Evolutionary conservation across 2,797 vertebrate species (phyloP).

Genomic region (Argya squamiceps): DNA sequence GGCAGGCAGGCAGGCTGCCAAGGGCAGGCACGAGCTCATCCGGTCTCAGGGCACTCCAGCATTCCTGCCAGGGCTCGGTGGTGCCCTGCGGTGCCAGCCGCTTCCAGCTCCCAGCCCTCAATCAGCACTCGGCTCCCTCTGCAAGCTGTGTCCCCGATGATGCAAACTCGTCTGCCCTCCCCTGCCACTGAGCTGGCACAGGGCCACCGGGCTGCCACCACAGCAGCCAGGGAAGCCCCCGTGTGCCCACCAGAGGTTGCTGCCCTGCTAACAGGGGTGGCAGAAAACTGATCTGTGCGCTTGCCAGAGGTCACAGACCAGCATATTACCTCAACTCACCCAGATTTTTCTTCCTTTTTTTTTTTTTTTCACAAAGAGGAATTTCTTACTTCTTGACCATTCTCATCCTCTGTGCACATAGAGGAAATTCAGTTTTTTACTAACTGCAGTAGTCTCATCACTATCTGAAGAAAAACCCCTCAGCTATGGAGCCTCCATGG

Average conservation of each 20-base stretch:
- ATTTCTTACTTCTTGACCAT: not conserved
- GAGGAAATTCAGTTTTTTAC: not conserved
- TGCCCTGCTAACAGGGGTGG: rapidly evolving
- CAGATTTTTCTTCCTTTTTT: not conserved
- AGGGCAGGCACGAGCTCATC: not conserved
- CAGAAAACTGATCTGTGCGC: not conserved
- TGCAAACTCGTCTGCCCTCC: not conserved
- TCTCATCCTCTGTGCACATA: not conserved
- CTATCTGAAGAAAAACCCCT: not conserved
- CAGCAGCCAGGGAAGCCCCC: not conserved
- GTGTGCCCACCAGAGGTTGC: not conserved
- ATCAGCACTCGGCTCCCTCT: not conserved
- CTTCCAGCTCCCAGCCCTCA: not conserved
- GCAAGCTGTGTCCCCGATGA: not conserved
- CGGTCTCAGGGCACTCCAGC: not conserved
- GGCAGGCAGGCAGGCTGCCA: not conserved
- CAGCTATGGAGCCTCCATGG: not conserved
- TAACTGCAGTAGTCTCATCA: not conserved
- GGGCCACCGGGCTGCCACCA: rapidly evolving
- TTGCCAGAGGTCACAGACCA: not conserved
- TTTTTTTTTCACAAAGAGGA: not conserved
- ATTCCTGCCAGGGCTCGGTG: not conserved
- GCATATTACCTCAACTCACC: not conserved
- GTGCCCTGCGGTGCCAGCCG: not conserved
- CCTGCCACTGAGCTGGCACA: not conserved